Evolutionary conservation across 1,140 invertebrate species (phyloP).

Genomic region (Megalopta genalis): DNA sequence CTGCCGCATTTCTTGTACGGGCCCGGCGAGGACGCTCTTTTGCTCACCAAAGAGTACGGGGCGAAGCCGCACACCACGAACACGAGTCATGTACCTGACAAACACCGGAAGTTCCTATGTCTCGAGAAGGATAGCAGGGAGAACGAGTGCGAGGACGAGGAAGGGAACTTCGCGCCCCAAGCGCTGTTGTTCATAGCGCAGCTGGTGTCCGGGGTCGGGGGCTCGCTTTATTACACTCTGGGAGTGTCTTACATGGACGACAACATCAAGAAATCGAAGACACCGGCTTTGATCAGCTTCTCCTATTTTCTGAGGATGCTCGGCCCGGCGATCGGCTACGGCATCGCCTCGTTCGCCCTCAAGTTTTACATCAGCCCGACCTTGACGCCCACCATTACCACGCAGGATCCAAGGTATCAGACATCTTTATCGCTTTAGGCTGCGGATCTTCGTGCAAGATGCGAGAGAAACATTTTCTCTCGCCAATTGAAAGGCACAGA

Average conservation of each 20-base stretch:
- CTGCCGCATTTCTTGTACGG: conserved; percentile 88
- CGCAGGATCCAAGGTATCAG: conserved; percentile 83
- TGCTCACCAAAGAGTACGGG: conserved; percentile 84
- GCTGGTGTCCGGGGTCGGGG: conserved; percentile 85
- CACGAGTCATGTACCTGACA: conserved; percentile 59
- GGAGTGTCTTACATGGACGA: conserved; percentile 88
- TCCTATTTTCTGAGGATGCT: conserved; percentile 86
- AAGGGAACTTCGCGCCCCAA: conserved; percentile 82
- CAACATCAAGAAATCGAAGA: conserved; percentile 86
- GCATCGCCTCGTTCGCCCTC: conserved; percentile 85
- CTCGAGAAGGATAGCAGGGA: conserved; percentile 68
- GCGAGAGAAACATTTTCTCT: no score
- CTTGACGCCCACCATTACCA: conserved; percentile 85
- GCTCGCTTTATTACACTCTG: conserved; percentile 84
- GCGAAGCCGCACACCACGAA: conserved; percentile 58
- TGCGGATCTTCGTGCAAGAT: no score
- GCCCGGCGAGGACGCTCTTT: conserved; percentile 84
- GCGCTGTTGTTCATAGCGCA: conserved; percentile 84
- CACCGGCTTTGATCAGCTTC: conserved; percentile 84
- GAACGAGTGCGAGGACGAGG: conserved; percentile 80
- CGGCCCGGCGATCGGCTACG: conserved; percentile 87
- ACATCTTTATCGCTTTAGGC: no score
- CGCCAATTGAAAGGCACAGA: no score
- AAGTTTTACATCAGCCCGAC: conserved; percentile 86
- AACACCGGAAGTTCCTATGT: conserved; percentile 75